These are phyloP conservation scores for Drosophila neocordata DNA, from an alignment of 1,140 invertebrate genomes.

Conservation along the genomic window DNA sequence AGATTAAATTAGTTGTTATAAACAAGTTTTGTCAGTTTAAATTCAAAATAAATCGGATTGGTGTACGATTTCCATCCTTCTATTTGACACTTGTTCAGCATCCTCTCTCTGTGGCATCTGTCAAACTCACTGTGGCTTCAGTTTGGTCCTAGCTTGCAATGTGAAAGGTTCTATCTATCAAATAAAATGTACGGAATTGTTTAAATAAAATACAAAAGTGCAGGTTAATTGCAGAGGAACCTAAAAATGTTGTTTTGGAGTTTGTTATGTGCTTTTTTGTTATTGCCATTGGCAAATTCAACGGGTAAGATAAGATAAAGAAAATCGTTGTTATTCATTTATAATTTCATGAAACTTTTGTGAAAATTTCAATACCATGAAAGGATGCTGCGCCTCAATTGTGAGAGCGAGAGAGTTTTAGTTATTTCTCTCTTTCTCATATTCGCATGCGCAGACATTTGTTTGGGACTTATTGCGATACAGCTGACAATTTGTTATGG, in stretches of 20 bases:
- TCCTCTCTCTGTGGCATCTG: not conserved
- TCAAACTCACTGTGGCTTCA: slow-evolving; percentile 15
- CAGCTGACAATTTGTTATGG: slow-evolving; percentile 10
- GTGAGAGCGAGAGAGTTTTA: slow-evolving; percentile 36
- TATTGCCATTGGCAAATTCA: slow-evolving; percentile 61
- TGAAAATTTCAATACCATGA: slow-evolving; percentile 65
- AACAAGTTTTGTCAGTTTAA: too few relatives aligned
- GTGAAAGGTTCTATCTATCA: slow-evolving; percentile 9
- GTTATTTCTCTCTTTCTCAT: not conserved
- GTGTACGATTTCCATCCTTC: not conserved
- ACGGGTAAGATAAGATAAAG: slow-evolving; percentile 57
- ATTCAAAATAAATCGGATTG: too few relatives aligned
- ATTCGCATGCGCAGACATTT: slow-evolving; percentile 53
- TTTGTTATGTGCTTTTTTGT: slow-evolving; percentile 56
- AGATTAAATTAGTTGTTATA: too few relatives aligned
- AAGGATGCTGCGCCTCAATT: slow-evolving; percentile 60
- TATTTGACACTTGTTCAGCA: slow-evolving; percentile 4
- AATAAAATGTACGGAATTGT: slow-evolving; percentile 22
- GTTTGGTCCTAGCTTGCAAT: not conserved
- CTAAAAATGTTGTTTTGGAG: slow-evolving; percentile 58
- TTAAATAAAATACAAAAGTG: not conserved
- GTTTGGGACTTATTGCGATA: slow-evolving; percentile 54
- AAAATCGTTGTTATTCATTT: not conserved
- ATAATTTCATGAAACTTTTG: not conserved
- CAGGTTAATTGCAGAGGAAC: slow-evolving; percentile 1